These are phyloP conservation scores for Anomalospiza imberbis DNA, from an alignment of 2,797 vertebrate genomes.

Conservation along the genomic window DNA sequence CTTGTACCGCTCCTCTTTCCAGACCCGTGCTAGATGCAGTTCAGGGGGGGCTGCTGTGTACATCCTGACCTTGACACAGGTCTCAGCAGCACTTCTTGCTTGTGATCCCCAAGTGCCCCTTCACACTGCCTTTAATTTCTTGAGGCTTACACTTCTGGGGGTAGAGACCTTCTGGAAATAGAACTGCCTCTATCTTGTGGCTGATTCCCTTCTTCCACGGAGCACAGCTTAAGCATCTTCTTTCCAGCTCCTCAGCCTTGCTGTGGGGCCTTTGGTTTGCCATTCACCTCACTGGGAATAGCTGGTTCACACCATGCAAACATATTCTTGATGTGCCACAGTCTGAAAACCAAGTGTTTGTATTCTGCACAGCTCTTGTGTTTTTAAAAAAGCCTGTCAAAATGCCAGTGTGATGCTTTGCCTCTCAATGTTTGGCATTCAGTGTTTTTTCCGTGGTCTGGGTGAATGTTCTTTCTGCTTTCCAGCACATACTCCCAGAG, in stretches of 20 bases:
- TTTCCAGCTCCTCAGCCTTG: neutral
- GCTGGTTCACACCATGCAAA: neutral
- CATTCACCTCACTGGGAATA: neutral
- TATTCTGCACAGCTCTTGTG: neutral
- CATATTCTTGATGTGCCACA: neutral
- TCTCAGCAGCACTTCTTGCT: neutral
- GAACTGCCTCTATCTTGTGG: neutral
- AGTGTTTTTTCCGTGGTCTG: neutral
- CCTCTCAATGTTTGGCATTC: neutral
- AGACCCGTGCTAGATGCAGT: fast-evolving
- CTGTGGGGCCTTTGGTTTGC: neutral
- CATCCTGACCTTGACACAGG: neutral
- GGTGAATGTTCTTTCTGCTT: neutral
- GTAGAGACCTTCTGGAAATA: neutral
- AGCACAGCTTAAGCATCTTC: neutral
- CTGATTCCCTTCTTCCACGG: neutral
- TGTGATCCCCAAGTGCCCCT: neutral
- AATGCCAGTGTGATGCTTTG: neutral
- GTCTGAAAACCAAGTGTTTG: neutral
- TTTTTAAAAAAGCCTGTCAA: neutral
- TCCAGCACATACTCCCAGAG: neutral
- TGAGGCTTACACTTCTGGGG: neutral
- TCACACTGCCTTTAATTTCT: neutral
- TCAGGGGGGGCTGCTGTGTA: neutral
- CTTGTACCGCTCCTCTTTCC: neutral